A percentile compares a stretch with the other conserved stretches of the same genome.
Evolutionary conservation across 2,797 vertebrate species (phyloP).

Genomic region (Macropus fuliginosus): DNA sequence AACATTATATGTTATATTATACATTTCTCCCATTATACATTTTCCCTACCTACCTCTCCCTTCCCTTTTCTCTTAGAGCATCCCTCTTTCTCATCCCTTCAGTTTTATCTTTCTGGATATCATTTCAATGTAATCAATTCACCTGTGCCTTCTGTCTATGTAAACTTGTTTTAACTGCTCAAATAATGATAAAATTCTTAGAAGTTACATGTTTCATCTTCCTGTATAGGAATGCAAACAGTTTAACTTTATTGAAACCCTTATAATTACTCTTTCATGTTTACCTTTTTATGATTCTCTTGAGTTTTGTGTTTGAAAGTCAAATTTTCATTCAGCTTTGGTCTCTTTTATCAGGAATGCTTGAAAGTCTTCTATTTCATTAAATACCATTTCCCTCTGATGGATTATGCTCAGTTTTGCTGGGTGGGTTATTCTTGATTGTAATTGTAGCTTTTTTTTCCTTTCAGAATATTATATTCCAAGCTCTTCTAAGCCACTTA

Average conservation of each 20-base stretch:
- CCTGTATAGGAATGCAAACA: not conserved
- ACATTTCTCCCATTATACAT: too few species aligned
- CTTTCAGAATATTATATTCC: not conserved
- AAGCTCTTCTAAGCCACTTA: not conserved
- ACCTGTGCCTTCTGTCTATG: not conserved
- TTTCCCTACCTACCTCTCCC: not conserved
- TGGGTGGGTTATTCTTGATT: not conserved
- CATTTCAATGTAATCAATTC: not conserved
- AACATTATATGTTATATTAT: too few species aligned
- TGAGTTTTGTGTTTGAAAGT: not conserved
- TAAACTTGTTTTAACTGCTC: not conserved
- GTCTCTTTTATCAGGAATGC: not conserved
- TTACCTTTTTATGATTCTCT: not conserved
- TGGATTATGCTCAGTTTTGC: too few species aligned
- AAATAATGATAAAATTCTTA: not conserved
- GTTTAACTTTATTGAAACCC: not conserved
- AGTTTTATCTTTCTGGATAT: not conserved
- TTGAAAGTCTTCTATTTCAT: too few species aligned
- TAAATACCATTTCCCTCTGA: too few species aligned
- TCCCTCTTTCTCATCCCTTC: not conserved
- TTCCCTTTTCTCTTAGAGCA: not conserved
- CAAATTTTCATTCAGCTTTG: not conserved
- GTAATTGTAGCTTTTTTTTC: not conserved
- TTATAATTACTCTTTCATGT: not conserved
- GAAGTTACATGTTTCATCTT: not conserved